phyloP scores from a whole-genome alignment of 2,888 invertebrate genomes.

The Standfussiana lucernea region DNA sequence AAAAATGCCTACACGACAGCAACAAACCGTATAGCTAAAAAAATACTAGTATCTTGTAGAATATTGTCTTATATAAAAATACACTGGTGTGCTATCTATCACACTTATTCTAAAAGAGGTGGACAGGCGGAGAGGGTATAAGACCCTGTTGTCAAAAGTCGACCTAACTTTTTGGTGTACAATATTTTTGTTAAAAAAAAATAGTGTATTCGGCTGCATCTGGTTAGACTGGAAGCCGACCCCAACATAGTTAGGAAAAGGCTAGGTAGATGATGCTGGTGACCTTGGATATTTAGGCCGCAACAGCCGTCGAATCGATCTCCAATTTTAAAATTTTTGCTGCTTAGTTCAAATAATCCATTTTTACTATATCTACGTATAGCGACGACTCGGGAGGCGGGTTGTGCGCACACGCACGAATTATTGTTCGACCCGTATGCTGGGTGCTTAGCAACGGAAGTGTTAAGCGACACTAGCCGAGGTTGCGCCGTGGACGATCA shows the following conservation, averaged over 20 bases:
- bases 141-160: slow-evolving; percentile 44
- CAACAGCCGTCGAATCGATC: no score
- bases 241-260: neutral
- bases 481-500: no score
- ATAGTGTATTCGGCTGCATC: neutral
- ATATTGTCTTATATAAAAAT: slow-evolving; percentile 59
- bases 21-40: slow-evolving; percentile 71
- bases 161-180: slow-evolving; percentile 16
- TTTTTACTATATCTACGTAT: no score
- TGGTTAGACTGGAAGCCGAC: neutral
- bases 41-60: slow-evolving; percentile 81
- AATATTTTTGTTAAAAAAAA: neutral
- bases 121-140: slow-evolving; percentile 57
- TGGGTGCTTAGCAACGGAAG: no score
- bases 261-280: neutral
- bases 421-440: no score
- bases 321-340: no score
- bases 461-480: no score
- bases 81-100: slow-evolving; percentile 45
- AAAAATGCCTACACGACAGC: slow-evolving; percentile 1
- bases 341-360: no score
- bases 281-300: no score
- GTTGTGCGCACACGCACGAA: no score
- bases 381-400: no score
- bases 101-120: slow-evolving; percentile 45